These are phyloP conservation scores for Seriola quinqueradiata DNA, from an alignment of 2,113 vertebrate genomes.

Conservation along the genomic window DNA sequence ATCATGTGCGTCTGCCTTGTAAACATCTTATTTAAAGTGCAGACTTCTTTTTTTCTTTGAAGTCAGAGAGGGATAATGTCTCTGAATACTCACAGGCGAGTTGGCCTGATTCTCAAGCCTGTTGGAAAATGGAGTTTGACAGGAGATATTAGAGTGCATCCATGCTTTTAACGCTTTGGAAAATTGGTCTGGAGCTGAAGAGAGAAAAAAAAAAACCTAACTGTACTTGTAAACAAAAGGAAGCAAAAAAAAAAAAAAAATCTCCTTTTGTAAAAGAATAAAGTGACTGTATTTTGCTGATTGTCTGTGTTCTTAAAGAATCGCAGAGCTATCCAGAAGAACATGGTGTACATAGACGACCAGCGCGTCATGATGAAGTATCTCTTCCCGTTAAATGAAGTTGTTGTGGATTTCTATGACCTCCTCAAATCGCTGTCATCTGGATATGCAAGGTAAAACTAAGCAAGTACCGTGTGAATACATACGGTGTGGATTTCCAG, in stretches of 20 bases:
- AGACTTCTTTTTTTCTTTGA: background rate
- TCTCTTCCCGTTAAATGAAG: slow-evolving; percentile 95
- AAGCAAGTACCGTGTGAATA: background rate
- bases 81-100: background rate
- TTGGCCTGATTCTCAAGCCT: background rate
- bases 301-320: slow-evolving; percentile 76
- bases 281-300: background rate
- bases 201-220: background rate
- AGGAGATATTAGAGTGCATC: background rate
- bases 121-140: slow-evolving; percentile 8
- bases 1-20: background rate
- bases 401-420: slow-evolving; percentile 98
- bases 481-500: background rate
- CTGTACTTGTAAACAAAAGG: background rate
- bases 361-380: slow-evolving; percentile 95
- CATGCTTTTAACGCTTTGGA: background rate
- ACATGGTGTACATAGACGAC: slow-evolving; percentile 94
- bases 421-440: slow-evolving; percentile 94
- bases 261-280: background rate
- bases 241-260: background rate
- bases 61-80: background rate
- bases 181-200: background rate
- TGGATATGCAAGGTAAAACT: slow-evolving; percentile 94
- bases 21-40: background rate
- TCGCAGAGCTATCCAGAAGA: slow-evolving; percentile 92